These are phyloP conservation scores for Parelbella ahira DNA, from an alignment of 2,888 invertebrate genomes.

Conservation along the genomic window DNA sequence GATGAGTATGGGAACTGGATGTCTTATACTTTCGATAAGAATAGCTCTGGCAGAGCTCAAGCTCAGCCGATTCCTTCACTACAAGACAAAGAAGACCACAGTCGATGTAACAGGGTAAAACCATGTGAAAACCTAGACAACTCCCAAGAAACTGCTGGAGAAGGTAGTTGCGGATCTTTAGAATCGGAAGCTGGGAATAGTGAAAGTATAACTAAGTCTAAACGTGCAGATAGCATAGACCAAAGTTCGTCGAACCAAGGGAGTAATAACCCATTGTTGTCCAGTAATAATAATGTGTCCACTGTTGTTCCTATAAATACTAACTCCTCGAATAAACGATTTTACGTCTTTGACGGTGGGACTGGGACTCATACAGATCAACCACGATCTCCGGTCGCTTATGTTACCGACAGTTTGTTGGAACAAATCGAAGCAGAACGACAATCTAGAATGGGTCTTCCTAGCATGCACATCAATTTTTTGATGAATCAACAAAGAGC, in stretches of 20 bases:
- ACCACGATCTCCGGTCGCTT: slow-evolving; percentile 69
- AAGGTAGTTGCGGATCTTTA: slow-evolving; percentile 73
- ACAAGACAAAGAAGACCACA: slow-evolving; percentile 56
- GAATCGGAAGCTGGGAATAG: slow-evolving; percentile 69
- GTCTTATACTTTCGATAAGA: slow-evolving; percentile 90
- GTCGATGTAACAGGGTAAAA: slow-evolving; percentile 50
- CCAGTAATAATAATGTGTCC: slow-evolving; percentile 70
- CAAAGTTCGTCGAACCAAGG: slow-evolving; percentile 75
- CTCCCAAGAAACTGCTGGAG: slow-evolving; percentile 63
- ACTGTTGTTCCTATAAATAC: slow-evolving; percentile 69
- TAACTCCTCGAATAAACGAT: slow-evolving; percentile 63
- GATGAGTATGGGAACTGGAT: slow-evolving; percentile 94
- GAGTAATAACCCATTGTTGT: slow-evolving; percentile 71
- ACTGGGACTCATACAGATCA: slow-evolving; percentile 61
- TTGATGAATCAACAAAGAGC: slow-evolving; percentile 65
- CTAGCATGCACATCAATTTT: slow-evolving; percentile 75
- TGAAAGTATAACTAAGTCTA: slow-evolving; percentile 57
- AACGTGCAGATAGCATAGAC: slow-evolving; percentile 66
- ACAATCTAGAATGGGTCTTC: slow-evolving; percentile 69
- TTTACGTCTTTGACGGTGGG: slow-evolving; percentile 72
- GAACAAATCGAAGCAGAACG: slow-evolving; percentile 74
- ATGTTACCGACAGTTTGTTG: slow-evolving; percentile 69
- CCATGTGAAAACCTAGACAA: slow-evolving; percentile 57
- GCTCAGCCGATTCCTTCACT: slow-evolving; percentile 56
- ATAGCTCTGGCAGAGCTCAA: slow-evolving; percentile 79